Base-by-base conservation (phyloP, 2,797 vertebrate species). In the Myripristis murdjan region DNA sequence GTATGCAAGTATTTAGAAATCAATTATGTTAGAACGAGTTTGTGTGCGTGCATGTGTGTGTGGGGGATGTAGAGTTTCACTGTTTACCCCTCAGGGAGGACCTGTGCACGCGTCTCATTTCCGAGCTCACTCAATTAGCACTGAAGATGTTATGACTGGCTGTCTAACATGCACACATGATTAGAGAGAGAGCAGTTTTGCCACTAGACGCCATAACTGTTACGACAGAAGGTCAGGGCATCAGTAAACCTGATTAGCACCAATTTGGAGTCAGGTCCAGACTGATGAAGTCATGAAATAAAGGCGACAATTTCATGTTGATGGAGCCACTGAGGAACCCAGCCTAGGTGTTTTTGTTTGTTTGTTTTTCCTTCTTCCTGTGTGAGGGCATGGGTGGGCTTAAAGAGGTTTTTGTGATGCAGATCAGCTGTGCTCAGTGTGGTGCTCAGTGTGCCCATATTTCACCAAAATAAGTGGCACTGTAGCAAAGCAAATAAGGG, bases 51-150 rank as follows among this genome's bases (percentile, higher is more conserved):
- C 68, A 39, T 43, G 16, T 60, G 48, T 65, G 48, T 39, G 61
- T 59, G 81, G 65, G 75, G 66, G 66, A 23, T 82, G 79, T 22
- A 49, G 70, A 44, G 59, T 69, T 75, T 75, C 75, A 82, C 75
- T 90, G 88, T 90, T 91, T 92, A 87, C 73, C 82, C 89, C 85
- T 80, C 5, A 82, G 85, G 88, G 87, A 70, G 64, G 77, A 90
- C 85, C 85, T 87, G 83, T 64, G 64, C 78, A 77, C 1, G 12
- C 76, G 75, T 66, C 79, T 83, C 78, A 75, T 83, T 85, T 84
- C 82, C 78, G 80, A 77, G 79, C 66, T 88, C 82, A 68, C 83
- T 91, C 79, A 81, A 81, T 88, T 89, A 86, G 81, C 64, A 70
- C 70, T 83, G 71, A 41, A 70, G 82, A 83, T 82, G 77, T 85